phyloP scores from a whole-genome alignment of 2,888 invertebrate species.

The Rhabditoides inermis region DNA sequence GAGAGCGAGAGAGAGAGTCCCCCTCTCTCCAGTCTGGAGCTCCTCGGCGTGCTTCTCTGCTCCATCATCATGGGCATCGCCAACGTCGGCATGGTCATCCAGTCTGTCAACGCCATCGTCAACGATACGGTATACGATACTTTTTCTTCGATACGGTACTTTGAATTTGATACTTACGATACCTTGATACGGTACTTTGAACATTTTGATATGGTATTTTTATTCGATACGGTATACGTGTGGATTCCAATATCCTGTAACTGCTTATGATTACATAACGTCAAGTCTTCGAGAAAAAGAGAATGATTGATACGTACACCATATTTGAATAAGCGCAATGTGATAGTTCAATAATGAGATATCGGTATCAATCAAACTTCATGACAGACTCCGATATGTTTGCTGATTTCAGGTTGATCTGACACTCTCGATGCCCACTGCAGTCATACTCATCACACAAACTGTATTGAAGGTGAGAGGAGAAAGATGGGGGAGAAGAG shows the following conservation, averaged over 20 bases:
- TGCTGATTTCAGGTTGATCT: slow-evolving; percentile 13
- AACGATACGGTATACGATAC: slow-evolving; percentile 14
- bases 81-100: slow-evolving; percentile 26
- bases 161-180: not conserved
- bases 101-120: slow-evolving; percentile 19
- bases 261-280: too few species aligned
- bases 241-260: not conserved
- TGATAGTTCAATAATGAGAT: too few species aligned
- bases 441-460: slow-evolving; percentile 16
- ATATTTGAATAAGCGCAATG: too few species aligned
- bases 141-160: not conserved
- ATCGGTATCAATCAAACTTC: too few species aligned
- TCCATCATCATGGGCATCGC: slow-evolving; percentile 23
- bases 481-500: not conserved
- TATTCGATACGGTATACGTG: not conserved
- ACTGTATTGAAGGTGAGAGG: slow-evolving; percentile 14
- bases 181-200: not conserved
- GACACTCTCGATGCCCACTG: slow-evolving; percentile 15
- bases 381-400: too few species aligned
- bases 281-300: too few species aligned
- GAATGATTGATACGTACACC: too few species aligned
- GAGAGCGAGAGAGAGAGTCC: too few species aligned
- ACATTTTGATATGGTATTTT: not conserved
- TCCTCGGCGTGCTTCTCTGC: slow-evolving; percentile 20
- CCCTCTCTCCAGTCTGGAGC: slow-evolving; percentile 15